Evolutionary conservation across 2,888 invertebrate genomes (phyloP).

Genomic region (Stomorhina lunata): DNA sequence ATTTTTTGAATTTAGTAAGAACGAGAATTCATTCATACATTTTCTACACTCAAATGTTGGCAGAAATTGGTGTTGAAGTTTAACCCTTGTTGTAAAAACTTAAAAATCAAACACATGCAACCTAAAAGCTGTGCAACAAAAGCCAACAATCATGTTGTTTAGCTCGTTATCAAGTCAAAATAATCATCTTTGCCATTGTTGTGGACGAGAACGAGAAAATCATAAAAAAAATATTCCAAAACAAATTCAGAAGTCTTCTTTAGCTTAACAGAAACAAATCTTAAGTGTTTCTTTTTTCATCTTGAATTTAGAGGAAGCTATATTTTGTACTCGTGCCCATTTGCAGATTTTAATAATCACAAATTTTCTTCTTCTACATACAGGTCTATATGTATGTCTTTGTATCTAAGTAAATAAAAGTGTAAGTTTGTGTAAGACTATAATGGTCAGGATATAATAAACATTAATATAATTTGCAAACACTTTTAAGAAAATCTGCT

Average conservation of each 20-base stretch:
- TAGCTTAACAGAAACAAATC: too few relatives aligned
- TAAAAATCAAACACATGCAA: background rate
- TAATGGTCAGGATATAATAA: conserved; percentile 60
- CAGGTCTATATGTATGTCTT: background rate
- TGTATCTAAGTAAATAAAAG: background rate
- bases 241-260: conserved; percentile 55
- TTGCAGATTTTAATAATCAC: conserved; percentile 32
- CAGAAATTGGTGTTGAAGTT: conserved; percentile 61
- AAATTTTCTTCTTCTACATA: conserved; percentile 26
- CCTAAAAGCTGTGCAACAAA: background rate
- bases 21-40: conserved; percentile 49
- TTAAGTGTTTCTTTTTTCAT: too few relatives aligned
- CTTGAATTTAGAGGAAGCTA: too few relatives aligned
- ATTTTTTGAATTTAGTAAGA: conserved; percentile 28
- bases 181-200: conserved; percentile 75
- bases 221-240: background rate
- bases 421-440: background rate
- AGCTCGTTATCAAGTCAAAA: conserved; percentile 80
- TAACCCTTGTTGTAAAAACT: conserved; percentile 55
- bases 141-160: conserved; percentile 69
- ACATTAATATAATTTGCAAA: conserved; percentile 62
- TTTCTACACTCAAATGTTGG: conserved; percentile 31
- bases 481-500: conserved; percentile 13
- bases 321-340: background rate
- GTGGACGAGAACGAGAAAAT: background rate